Percentiles rank a stretch among this genome's conserved stretches.
phyloP scores from a whole-genome alignment of 2,113 vertebrate species.

The Paralichthys olivaceus region DNA sequence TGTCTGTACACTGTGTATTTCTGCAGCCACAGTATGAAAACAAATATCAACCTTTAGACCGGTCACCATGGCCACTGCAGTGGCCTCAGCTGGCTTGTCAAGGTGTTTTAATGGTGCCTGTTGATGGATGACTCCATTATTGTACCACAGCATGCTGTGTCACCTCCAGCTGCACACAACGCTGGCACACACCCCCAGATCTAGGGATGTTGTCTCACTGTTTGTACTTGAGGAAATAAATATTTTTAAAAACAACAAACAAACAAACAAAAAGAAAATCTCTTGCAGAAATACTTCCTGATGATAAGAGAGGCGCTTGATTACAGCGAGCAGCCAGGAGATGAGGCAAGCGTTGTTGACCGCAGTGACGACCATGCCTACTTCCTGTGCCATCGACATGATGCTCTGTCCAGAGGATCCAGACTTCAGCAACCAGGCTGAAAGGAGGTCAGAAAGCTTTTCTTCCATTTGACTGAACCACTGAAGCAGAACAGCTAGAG shows the following conservation, averaged over 20 bases:
- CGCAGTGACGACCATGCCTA: constrained; percentile 11
- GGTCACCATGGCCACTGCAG: constrained; percentile 70
- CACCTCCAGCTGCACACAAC: constrained; percentile 76
- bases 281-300: constrained; percentile 73
- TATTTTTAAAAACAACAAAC: constrained; percentile 66
- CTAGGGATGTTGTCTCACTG: constrained; percentile 67
- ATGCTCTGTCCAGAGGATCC: constrained; percentile 39
- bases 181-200: constrained; percentile 30
- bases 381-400: constrained; percentile 50
- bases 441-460: constrained; percentile 67
- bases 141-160: constrained; percentile 73
- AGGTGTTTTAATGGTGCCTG: constrained; percentile 73
- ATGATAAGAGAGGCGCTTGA: constrained; percentile 63
- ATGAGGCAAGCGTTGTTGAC: constrained; percentile 54
- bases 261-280: constrained; percentile 71
- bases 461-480: constrained; percentile 57
- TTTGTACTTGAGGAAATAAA: constrained; percentile 69
- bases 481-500: constrained; percentile 39
- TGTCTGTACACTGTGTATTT: constrained; percentile 23
- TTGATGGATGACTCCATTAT: constrained; percentile 83
- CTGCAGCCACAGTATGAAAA: constrained; percentile 51
- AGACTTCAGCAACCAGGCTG: constrained; percentile 25
- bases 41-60: constrained; percentile 63
- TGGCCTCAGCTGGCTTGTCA: constrained; percentile 77
- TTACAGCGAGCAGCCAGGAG: constrained; percentile 38